These are phyloP conservation scores for Zootermopsis nevadensis DNA, from an alignment of 2,888 invertebrate genomes.

Conservation along the genomic window DNA sequence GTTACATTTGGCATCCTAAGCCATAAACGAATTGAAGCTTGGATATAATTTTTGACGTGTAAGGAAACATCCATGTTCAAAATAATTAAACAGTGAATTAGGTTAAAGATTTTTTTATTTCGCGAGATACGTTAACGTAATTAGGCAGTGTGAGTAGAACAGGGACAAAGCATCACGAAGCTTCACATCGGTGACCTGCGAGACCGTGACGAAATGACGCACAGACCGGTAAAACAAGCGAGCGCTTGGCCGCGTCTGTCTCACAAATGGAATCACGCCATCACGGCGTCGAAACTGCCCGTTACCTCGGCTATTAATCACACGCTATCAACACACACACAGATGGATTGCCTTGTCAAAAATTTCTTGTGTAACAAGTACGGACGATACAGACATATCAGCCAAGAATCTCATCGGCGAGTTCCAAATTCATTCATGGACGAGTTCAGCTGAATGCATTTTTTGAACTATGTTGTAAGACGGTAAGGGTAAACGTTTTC, in stretches of 20 bases:
- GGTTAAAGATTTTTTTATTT: too few relatives aligned
- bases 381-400: background rate
- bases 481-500: background rate
- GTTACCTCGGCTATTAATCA: constrained; percentile 18
- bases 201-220: background rate
- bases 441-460: background rate
- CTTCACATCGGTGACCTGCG: background rate
- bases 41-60: too few relatives aligned
- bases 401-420: background rate
- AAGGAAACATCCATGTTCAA: too few relatives aligned
- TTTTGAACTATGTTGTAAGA: background rate
- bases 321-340: background rate
- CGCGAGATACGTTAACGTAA: too few relatives aligned
- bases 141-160: background rate
- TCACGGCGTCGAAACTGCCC: constrained; percentile 11
- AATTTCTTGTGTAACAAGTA: constrained; percentile 2
- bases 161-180: background rate
- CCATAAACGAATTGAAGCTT: too few relatives aligned
- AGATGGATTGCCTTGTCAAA: constrained; percentile 16
- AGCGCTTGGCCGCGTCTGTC: too few relatives aligned
- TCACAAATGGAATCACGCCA: constrained; percentile 1
- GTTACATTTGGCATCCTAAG: too few relatives aligned
- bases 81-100: too few relatives aligned
- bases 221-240: background rate
- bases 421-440: background rate